Evolutionary conservation across 2,113 vertebrate species (phyloP).

Genomic region (Tretioscincus oriximinensis): DNA sequence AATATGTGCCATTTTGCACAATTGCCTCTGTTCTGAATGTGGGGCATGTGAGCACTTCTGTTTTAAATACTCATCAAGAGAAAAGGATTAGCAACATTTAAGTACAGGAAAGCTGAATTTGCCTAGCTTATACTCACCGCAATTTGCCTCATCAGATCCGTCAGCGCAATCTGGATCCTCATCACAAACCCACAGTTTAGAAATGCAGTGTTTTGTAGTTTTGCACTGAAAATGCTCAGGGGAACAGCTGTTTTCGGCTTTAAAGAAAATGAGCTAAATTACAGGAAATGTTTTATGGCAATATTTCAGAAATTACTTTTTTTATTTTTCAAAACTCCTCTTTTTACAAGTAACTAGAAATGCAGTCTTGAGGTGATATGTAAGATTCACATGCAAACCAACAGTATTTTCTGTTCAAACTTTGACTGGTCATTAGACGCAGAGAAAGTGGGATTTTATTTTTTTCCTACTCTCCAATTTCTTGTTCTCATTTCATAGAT

Average conservation of each 20-base stretch:
- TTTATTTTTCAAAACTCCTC: too few species aligned
- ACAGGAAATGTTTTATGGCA: not conserved
- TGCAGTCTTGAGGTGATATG: too few species aligned
- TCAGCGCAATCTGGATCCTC: slow-evolving; percentile 97
- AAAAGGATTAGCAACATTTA: not conserved
- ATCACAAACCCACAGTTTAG: slow-evolving; percentile 97
- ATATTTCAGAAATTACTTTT: not conserved
- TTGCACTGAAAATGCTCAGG: slow-evolving; percentile 97
- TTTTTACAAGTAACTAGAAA: too few species aligned
- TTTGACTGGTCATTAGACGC: too few species aligned
- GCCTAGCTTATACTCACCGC: slow-evolving; percentile 80
- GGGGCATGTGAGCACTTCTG: too few species aligned
- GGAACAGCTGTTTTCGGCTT: slow-evolving; percentile 97
- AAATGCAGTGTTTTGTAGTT: slow-evolving; percentile 97
- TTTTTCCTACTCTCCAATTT: too few species aligned
- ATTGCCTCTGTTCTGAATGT: too few species aligned
- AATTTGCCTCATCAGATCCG: slow-evolving; percentile 94
- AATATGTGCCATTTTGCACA: too few species aligned
- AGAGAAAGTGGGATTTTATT: too few species aligned
- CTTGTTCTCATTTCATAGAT: too few species aligned
- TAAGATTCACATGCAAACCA: not conserved
- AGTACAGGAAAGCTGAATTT: not conserved
- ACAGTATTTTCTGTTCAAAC: too few species aligned
- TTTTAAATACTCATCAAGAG: too few species aligned
- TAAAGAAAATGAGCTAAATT: slow-evolving; percentile 53